These are phyloP conservation scores for Leguminivora glycinivorella DNA, from an alignment of 1,140 invertebrate genomes.

Conservation along the genomic window DNA sequence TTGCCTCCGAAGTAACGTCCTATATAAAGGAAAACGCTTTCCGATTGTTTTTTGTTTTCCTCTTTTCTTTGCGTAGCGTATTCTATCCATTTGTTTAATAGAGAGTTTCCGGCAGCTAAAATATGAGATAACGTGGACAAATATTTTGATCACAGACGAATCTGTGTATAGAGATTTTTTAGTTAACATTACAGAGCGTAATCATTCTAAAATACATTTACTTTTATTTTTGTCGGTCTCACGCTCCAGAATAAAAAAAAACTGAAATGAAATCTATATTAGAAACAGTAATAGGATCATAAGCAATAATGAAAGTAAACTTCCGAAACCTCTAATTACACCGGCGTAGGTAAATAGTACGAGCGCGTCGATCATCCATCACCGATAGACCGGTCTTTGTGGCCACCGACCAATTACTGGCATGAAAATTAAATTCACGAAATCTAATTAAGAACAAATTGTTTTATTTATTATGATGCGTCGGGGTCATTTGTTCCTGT, in stretches of 20 bases:
- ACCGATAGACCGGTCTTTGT: conserved; percentile 75
- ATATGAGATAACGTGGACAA: neutral
- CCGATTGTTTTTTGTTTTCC: conserved; percentile 64
- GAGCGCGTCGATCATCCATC: conserved; percentile 76
- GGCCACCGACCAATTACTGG: conserved; percentile 77
- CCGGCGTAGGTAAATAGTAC: conserved; percentile 70
- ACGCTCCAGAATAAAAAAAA: conserved; percentile 45
- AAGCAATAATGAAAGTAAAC: conserved; percentile 75
- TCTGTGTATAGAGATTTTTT: too few relatives aligned
- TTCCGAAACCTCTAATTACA: conserved; percentile 74
- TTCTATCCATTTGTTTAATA: conserved; percentile 46
- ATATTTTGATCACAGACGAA: too few relatives aligned
- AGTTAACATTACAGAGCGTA: too few relatives aligned
- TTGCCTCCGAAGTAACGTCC: conserved; percentile 46
- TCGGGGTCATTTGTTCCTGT: conserved; percentile 75
- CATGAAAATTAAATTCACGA: conserved; percentile 80
- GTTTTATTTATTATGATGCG: conserved; percentile 79
- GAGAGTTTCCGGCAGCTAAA: conserved; percentile 16
- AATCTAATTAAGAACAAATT: conserved; percentile 80
- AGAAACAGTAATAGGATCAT: conserved; percentile 71
- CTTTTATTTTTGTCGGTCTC: conserved; percentile 34
- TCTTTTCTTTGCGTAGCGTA: conserved; percentile 41
- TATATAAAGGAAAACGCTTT: conserved; percentile 64
- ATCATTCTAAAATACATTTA: conserved; percentile 9
- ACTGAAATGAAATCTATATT: conserved; percentile 69